A percentile compares a stretch with the other conserved stretches of the same genome.
phyloP scores from a whole-genome alignment of 2,113 vertebrate genomes.

The Dryoscopus gambensis region DNA sequence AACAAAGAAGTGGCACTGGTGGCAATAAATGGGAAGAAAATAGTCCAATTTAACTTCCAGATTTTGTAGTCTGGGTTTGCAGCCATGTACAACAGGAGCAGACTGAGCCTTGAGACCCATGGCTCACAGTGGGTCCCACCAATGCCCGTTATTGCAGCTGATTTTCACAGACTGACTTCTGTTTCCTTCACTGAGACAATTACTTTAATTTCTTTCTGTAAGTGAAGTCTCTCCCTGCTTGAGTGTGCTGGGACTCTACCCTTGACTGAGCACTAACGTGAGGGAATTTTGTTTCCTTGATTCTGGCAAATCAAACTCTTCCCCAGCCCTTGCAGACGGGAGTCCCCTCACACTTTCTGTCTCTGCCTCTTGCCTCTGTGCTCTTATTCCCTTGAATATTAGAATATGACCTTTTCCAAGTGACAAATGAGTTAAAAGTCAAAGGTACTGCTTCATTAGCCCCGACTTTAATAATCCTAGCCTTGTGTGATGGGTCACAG shows the following conservation, averaged over 20 bases:
- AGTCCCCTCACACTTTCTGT: background rate
- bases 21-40: background rate
- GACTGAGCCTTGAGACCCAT: background rate
- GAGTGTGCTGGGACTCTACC: background rate
- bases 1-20: background rate
- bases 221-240: background rate
- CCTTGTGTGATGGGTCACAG: background rate
- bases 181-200: background rate
- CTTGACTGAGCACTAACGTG: accelerated
- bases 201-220: background rate
- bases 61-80: background rate
- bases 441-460: background rate
- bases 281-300: background rate
- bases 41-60: background rate
- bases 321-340: accelerated
- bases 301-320: background rate
- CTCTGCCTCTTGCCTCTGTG: background rate
- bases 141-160: background rate
- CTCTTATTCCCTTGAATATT: background rate
- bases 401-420: background rate
- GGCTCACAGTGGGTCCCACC: accelerated
- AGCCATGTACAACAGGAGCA: background rate
- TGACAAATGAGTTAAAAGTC: background rate
- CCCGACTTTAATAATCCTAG: background rate
- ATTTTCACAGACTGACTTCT: background rate